These are phyloP conservation scores for Ictidomys tridecemlineatus DNA, from an alignment of 2,113 vertebrate genomes.

Conservation along the genomic window DNA sequence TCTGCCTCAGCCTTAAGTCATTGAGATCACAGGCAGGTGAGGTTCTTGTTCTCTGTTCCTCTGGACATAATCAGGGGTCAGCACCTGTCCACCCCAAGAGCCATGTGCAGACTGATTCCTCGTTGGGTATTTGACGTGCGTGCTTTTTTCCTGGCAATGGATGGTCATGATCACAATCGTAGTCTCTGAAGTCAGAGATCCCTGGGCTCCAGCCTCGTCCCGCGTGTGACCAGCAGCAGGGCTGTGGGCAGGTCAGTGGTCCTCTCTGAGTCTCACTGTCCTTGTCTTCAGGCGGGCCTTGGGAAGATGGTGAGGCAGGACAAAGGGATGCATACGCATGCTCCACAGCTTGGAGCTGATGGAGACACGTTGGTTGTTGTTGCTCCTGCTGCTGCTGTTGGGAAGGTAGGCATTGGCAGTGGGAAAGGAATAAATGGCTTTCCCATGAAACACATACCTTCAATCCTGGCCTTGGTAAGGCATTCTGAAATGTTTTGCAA, in stretches of 20 bases:
- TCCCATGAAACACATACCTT: not conserved
- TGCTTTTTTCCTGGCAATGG: not conserved
- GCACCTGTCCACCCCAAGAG: not conserved
- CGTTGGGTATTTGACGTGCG: not conserved
- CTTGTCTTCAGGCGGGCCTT: not conserved
- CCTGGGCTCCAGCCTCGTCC: not conserved
- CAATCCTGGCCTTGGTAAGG: not conserved
- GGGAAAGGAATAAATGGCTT: not conserved
- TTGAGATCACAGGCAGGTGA: not conserved
- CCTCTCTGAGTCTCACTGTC: not conserved
- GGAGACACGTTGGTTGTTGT: accelerated
- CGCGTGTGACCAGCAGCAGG: not conserved
- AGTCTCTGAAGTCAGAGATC: not conserved
- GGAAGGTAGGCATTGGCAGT: not conserved
- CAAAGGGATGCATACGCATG: not conserved
- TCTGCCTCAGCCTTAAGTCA: not conserved
- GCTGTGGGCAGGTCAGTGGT: accelerated
- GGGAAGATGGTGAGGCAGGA: not conserved
- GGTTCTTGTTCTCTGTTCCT: not conserved
- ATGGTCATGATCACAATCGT: accelerated
- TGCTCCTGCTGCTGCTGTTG: not conserved
- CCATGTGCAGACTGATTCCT: not conserved
- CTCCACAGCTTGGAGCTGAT: not conserved
- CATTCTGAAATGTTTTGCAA: not conserved
- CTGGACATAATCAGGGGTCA: not conserved